A percentile compares a stretch with the other conserved stretches of the same genome.
These are phyloP conservation scores for Channallabes apus DNA, from an alignment of 2,797 vertebrate genomes.

Conservation along the genomic window DNA sequence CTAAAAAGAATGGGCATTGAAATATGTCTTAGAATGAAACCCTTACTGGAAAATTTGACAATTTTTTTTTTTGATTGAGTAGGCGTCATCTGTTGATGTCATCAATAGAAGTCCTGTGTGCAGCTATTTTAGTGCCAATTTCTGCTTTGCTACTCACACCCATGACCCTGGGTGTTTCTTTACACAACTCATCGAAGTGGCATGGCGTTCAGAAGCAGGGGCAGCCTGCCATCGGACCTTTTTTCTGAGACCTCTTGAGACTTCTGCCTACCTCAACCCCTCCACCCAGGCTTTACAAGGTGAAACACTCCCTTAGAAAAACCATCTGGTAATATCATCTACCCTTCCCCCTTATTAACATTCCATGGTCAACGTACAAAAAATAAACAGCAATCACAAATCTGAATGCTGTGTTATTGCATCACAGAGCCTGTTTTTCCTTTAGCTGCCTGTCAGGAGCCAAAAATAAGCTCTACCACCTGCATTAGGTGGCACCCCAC, in stretches of 20 bases:
- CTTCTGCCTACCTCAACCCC: slow-evolving; percentile 63
- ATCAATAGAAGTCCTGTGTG: slow-evolving; percentile 77
- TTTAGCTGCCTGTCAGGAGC: slow-evolving; percentile 62
- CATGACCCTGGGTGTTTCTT: slow-evolving; percentile 62
- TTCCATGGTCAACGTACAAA: slow-evolving; percentile 66
- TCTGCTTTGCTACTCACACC: slow-evolving; percentile 65
- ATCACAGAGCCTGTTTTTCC: slow-evolving; percentile 65
- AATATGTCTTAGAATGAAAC: background rate
- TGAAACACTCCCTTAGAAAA: slow-evolving; percentile 76
- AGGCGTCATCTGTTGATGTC: slow-evolving; percentile 71
- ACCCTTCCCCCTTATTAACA: slow-evolving; percentile 51
- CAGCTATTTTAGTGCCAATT: slow-evolving; percentile 40
- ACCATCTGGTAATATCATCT: slow-evolving; percentile 71
- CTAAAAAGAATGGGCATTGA: background rate
- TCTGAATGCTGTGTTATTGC: slow-evolving; percentile 67
- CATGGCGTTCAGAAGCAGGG: slow-evolving; percentile 32
- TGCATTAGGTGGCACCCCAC: slow-evolving; percentile 62
- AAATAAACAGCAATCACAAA: slow-evolving; percentile 72
- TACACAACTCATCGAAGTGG: slow-evolving; percentile 52
- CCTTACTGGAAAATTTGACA: slow-evolving; percentile 24
- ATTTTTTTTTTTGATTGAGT: slow-evolving; percentile 57
- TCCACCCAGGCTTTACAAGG: slow-evolving; percentile 75
- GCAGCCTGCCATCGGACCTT: slow-evolving; percentile 58
- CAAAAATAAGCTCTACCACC: slow-evolving; percentile 70
- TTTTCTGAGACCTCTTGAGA: slow-evolving; percentile 56